Base-by-base conservation (phyloP, 1,140 invertebrate species). In the Drosophila neocordata region DNA sequence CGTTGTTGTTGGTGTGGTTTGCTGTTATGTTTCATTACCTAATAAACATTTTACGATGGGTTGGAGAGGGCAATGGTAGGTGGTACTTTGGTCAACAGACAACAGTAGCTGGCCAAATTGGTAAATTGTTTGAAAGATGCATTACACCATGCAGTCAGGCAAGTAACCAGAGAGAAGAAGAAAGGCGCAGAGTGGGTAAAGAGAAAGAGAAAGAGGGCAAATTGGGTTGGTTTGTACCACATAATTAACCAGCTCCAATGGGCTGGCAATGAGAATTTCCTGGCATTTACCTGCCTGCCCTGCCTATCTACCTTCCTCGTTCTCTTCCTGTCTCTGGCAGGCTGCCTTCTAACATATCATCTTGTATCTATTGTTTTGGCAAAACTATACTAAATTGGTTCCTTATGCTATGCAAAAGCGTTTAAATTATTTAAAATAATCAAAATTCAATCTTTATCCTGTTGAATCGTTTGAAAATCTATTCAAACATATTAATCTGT, bases 71-170 rank as follows among this genome's bases (percentile, higher is more conserved):
- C 35, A 24, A n/a, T 6, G 6, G 6, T n/a, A 22, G 1, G 22
- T 20, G 1, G 22, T 20, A 34, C 13, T 20, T 75, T 60, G 80
- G 79, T 69, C 74, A 65, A 68, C 70, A 74, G 38, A 66, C 71
- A 59, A 66, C 71, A 59, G 27, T 48, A 60, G 38, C 61, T 24
- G 52, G 57, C 58, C 77, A 79, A 84, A 84, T 88, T 83, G 83
- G 72, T 77, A 83, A 88, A 83, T 79, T 88, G 83, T 83, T 88
- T 88, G 79, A 88, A 85, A 82, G 69, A 83, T 88, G 83, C 75
- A 77, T 77, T 77, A 77, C 72, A 68, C 64, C 57, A 48, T 41
- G 22, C 55, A 44, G 44, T 58, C 61, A 72, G 44, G 65, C 70
- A 63, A 61, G 68, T 53, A 24, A 24, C 48, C 34, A n/a, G 35